A percentile compares a stretch with the other conserved stretches of the same genome.
Evolutionary conservation across 2,888 invertebrate genomes (phyloP).

Genomic region (Acrocyrtus sp.): DNA sequence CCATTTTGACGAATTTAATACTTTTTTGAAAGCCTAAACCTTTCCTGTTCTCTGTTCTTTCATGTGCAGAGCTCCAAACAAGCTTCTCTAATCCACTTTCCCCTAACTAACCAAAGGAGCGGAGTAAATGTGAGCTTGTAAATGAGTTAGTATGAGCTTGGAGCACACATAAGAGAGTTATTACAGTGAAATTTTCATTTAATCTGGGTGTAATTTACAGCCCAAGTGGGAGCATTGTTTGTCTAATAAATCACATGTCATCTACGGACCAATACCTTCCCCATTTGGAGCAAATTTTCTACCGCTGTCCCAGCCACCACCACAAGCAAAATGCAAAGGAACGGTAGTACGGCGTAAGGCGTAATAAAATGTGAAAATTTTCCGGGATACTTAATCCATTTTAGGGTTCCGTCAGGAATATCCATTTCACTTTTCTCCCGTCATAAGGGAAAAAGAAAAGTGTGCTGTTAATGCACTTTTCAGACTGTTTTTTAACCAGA

Average conservation of each 20-base stretch:
- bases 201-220: slow-evolving; percentile 51
- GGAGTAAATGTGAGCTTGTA: background rate
- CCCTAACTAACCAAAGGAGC: background rate
- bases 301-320: background rate
- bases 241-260: slow-evolving; percentile 53
- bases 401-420: background rate
- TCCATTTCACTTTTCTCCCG: background rate
- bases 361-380: background rate
- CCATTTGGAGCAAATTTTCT: slow-evolving; percentile 15
- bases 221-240: slow-evolving; percentile 48
- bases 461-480: background rate
- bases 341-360: background rate
- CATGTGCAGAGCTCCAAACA: background rate
- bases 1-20: background rate
- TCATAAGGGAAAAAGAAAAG: background rate
- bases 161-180: slow-evolving; percentile 40
- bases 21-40: background rate
- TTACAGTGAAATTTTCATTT: slow-evolving; percentile 50
- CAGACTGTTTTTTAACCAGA: background rate
- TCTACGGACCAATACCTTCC: slow-evolving; percentile 37
- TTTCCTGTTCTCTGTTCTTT: background rate
- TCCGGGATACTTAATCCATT: background rate
- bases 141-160: background rate
- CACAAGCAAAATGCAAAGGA: background rate
- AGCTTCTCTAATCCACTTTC: too few relatives aligned